These are phyloP conservation scores for Dermatemys mawii DNA, from an alignment of 2,113 vertebrate species.

Conservation along the genomic window DNA sequence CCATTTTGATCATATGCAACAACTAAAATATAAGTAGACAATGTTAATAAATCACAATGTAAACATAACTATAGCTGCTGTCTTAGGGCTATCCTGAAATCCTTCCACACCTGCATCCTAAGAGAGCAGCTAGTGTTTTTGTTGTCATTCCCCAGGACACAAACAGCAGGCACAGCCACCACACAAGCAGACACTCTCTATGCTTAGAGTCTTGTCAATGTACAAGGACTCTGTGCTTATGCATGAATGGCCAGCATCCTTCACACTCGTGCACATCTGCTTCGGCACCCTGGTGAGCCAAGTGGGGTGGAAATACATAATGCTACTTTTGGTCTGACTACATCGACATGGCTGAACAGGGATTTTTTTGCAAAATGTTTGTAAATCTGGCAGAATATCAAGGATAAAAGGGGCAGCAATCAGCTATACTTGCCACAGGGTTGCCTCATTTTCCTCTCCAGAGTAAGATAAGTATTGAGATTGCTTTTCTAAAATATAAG, in stretches of 20 bases:
- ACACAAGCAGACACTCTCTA: background rate
- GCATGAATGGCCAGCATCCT: background rate
- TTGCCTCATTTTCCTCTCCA: slow-evolving; percentile 44
- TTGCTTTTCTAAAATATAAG: background rate
- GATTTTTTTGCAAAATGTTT: slow-evolving; percentile 68
- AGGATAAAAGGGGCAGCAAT: slow-evolving; percentile 66
- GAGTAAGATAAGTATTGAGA: background rate
- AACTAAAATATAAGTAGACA: slow-evolving; percentile 14
- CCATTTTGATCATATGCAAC: slow-evolving; percentile 52
- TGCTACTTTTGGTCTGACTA: slow-evolving; percentile 21
- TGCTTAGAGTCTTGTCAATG: slow-evolving; percentile 7
- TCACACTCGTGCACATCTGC: background rate
- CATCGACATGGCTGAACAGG: background rate
- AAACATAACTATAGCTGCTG: slow-evolving; percentile 23
- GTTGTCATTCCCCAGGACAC: background rate
- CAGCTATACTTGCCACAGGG: slow-evolving; percentile 23
- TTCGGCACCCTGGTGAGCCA: slow-evolving; percentile 28
- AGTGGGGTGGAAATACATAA: slow-evolving; percentile 25
- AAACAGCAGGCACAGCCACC: background rate
- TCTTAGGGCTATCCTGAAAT: slow-evolving; percentile 1
- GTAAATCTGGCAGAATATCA: slow-evolving; percentile 52
- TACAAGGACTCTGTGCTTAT: background rate
- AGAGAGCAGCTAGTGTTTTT: background rate
- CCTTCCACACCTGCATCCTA: slow-evolving; percentile 16
- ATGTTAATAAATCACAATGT: slow-evolving; percentile 37